These are phyloP conservation scores for Aporophyla lueneburgensis DNA, from an alignment of 2,888 invertebrate species.

Conservation along the genomic window DNA sequence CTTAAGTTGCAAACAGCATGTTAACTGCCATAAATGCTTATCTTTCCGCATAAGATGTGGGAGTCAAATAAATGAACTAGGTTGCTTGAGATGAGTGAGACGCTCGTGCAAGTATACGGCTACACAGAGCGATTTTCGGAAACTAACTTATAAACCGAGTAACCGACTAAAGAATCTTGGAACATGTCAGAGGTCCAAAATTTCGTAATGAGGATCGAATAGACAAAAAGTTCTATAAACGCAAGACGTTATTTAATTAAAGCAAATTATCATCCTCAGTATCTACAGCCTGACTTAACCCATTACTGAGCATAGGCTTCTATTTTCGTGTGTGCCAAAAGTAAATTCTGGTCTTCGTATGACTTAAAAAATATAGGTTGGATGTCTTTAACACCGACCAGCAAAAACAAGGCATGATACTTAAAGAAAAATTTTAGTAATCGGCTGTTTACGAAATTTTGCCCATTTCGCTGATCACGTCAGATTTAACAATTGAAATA, in stretches of 20 bases:
- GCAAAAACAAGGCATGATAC: not conserved
- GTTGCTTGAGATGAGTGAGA: conserved; percentile 24
- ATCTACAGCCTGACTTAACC: too few relatives aligned
- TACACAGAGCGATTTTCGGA: not conserved
- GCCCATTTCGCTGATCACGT: too few relatives aligned
- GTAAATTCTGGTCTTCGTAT: not conserved
- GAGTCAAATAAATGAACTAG: conserved; percentile 35
- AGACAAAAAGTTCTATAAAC: not conserved
- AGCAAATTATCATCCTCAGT: not conserved
- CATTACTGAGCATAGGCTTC: too few relatives aligned
- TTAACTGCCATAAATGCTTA: conserved; percentile 53
- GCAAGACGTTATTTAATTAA: not conserved
- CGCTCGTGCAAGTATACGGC: not conserved
- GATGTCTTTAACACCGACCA: not conserved
- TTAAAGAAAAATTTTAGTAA: not conserved
- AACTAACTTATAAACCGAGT: conserved; percentile 4
- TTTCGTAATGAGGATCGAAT: not conserved
- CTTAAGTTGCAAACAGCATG: conserved; percentile 25
- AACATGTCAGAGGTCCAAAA: not conserved
- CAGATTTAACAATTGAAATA: too few relatives aligned
- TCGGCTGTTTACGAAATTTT: not conserved
- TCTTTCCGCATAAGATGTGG: conserved; percentile 35
- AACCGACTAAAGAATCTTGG: not conserved
- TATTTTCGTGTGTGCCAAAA: too few relatives aligned
- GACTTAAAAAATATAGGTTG: not conserved